Evolutionary conservation across 2,113 vertebrate species (phyloP).

Genomic region (Coracopsis vasa): DNA sequence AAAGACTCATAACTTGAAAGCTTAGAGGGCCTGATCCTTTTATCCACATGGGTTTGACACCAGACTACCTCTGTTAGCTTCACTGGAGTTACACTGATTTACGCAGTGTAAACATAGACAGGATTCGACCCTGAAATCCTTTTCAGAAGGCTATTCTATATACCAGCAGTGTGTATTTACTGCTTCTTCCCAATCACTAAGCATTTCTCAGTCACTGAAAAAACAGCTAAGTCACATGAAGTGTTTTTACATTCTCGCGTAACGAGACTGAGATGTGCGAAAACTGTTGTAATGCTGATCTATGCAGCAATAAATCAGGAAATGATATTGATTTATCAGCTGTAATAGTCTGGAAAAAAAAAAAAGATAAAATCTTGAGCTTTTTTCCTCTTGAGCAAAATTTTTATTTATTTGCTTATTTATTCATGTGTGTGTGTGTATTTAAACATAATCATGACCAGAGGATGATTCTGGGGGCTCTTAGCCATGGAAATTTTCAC

Average conservation of each 20-base stretch:
- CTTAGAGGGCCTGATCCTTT: conserved; percentile 60
- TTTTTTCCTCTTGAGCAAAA: background rate
- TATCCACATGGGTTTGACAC: conserved; percentile 34
- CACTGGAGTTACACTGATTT: conserved; percentile 49
- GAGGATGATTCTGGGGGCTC: background rate
- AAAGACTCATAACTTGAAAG: conserved; percentile 62
- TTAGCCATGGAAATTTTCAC: background rate
- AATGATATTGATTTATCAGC: background rate
- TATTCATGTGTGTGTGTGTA: background rate
- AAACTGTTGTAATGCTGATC: background rate
- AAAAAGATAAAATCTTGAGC: background rate
- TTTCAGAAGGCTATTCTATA: conserved; percentile 5
- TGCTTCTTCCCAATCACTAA: background rate
- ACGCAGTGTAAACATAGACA: conserved; percentile 16
- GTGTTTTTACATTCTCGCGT: background rate
- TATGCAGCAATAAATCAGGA: background rate
- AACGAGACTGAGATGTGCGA: background rate
- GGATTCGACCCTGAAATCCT: conserved; percentile 38
- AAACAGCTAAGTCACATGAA: background rate
- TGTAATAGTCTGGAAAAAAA: background rate
- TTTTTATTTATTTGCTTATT: background rate
- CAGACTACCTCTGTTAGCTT: conserved; percentile 26
- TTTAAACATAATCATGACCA: background rate
- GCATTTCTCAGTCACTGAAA: background rate
- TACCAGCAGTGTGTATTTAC: background rate